phyloP scores from a whole-genome alignment of 1,140 invertebrate genomes.

The Orussus abietinus region DNA sequence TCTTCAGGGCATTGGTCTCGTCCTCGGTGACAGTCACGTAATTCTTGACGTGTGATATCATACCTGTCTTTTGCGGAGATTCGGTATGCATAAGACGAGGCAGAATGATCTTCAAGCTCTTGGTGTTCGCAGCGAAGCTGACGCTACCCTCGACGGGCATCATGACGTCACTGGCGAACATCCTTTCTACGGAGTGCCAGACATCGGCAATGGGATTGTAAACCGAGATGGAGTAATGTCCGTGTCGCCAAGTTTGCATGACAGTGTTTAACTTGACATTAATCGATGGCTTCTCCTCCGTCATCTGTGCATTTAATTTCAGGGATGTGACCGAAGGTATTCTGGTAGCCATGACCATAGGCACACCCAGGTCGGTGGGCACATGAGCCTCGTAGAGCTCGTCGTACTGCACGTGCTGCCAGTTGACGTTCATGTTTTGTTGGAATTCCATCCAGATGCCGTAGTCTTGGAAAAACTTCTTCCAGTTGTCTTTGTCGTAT shows the following conservation, averaged over 20 bases:
- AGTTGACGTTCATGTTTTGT: constrained; percentile 7
- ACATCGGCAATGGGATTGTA: constrained; percentile 44
- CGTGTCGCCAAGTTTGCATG: constrained; percentile 27
- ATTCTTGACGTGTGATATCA: constrained; percentile 28
- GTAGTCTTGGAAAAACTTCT: constrained; percentile 7
- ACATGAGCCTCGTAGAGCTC: constrained; percentile 33
- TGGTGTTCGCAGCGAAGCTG: constrained; percentile 24
- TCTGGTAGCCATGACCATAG: constrained; percentile 32
- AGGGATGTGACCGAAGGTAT: constrained; percentile 30
- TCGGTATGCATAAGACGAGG: constrained; percentile 31
- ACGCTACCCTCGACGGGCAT: constrained; percentile 34
- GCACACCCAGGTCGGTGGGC: constrained; percentile 48
- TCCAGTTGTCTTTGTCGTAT: constrained; percentile 14
- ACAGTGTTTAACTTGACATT: not conserved
- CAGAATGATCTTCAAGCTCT: constrained; percentile 31
- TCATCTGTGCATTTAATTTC: too few relatives aligned
- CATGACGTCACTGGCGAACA: constrained; percentile 26
- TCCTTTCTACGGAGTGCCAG: constrained; percentile 39
- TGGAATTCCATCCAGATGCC: not conserved
- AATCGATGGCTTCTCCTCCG: too few relatives aligned
- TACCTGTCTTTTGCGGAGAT: constrained; percentile 30
- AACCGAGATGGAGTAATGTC: constrained; percentile 35
- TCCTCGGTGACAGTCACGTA: constrained; percentile 35
- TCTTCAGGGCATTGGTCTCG: constrained; percentile 28
- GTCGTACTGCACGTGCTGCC: constrained; percentile 21